Evolutionary conservation across 2,113 vertebrate species (phyloP).

Genomic region (Phainopepla nitens): DNA sequence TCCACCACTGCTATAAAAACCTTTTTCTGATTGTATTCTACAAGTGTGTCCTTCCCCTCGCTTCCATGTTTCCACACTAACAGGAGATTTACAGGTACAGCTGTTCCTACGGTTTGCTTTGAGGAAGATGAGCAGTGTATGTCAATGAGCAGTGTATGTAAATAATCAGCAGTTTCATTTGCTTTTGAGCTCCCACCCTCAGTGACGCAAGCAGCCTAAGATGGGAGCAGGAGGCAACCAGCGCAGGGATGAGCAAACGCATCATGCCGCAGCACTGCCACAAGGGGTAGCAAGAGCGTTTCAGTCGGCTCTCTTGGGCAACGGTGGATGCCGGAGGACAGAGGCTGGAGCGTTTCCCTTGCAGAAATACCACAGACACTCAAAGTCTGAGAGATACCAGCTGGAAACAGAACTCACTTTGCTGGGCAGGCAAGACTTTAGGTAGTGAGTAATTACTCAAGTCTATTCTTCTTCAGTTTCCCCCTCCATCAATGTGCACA

Average conservation of each 20-base stretch:
- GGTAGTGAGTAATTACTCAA: not conserved
- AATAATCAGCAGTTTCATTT: not conserved
- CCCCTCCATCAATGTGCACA: not conserved
- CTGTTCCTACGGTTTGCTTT: not conserved
- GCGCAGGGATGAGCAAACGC: not conserved
- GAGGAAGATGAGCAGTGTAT: not conserved
- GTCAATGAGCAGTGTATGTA: not conserved
- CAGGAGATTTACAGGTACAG: not conserved
- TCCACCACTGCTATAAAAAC: not conserved
- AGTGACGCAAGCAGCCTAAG: not conserved
- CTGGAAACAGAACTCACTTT: not conserved
- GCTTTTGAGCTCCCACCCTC: not conserved
- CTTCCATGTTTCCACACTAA: not conserved
- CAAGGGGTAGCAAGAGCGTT: slow-evolving; percentile 65
- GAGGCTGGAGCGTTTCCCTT: not conserved
- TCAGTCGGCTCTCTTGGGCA: not conserved
- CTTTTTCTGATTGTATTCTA: not conserved
- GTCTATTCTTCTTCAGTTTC: not conserved
- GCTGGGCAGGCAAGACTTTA: not conserved
- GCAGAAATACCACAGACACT: not conserved
- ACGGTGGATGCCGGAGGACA: rapidly evolving
- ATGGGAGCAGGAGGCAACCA: not conserved
- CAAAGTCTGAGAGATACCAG: not conserved
- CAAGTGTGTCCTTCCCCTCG: not conserved
- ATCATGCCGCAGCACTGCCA: not conserved